Conservation (phyloP, 2,113 vertebrate genomes). For the Sardina pilchardus region DNA sequence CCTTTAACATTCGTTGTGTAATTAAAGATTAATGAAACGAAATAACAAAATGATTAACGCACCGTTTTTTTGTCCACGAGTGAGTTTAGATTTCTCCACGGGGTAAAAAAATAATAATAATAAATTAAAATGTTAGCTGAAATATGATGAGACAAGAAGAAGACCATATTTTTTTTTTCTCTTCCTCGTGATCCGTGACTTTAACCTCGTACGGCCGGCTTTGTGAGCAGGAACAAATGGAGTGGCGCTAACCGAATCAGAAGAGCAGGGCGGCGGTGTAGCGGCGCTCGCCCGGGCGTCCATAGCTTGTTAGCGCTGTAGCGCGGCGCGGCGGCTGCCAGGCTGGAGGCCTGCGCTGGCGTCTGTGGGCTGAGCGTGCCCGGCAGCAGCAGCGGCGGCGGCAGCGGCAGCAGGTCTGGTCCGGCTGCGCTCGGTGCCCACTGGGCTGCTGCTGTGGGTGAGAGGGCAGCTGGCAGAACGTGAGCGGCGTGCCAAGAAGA, state of each 20-base stretch:
- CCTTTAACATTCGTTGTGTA: neutral
- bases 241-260: neutral
- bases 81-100: neutral
- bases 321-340: neutral
- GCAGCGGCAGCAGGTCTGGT: slow-evolving; percentile 9
- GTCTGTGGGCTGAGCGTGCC: too few relatives aligned
- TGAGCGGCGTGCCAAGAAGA: neutral
- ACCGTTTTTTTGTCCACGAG: neutral
- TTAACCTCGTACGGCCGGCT: neutral
- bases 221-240: neutral
- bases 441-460: neutral
- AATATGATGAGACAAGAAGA: neutral
- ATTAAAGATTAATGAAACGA: neutral
- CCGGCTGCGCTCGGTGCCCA: neutral
- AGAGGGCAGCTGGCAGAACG: neutral
- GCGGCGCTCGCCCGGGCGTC: neutral
- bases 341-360: neutral
- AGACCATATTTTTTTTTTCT: neutral
- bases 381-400: too few relatives aligned
- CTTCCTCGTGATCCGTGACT: neutral
- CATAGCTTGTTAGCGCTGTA: neutral
- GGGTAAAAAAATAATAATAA: neutral
- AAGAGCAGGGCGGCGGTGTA: neutral
- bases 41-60: neutral
- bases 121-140: neutral